Evolutionary conservation across 2,113 vertebrate species (phyloP), one percentile per base, ranked within the genome.

Genomic region (Sarotherodon lohbergeri): DNA sequence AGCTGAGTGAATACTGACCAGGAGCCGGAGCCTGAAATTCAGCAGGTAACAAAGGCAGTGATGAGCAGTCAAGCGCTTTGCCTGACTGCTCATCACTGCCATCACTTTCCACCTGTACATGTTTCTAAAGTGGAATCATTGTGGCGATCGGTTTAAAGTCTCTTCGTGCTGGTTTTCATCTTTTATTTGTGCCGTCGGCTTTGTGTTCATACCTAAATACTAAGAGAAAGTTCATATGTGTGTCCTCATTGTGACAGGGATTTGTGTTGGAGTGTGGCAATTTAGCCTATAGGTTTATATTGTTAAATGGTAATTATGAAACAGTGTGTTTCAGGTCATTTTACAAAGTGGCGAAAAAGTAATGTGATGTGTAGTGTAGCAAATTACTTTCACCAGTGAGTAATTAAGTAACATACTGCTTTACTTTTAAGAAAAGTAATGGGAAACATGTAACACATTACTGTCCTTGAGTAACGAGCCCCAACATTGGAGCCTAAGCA

Each of bases 391-490:
- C n/a, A 24, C n/a, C 19, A 24, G 66, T 0, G 1, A 27, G 12
- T 16, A 43, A 71, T 27, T 27, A 16, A 71, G 36, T 24, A 71
- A 71, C 39, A 43, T 24, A 43, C 39, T 24, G 66, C n/a, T 16
- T 24, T 36, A 63, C 29, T 19, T 34, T 63, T 34, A 63, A 2
- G 59, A 63, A 71, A 71, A 71, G 4, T 71, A 71, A 71, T 24
- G 12, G n/a, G 66, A 43, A 43, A 71, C 7, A 22, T 41, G 36
- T 41, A 71, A 71, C 39, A 43, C 22, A 46, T 24, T 73, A 46
- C 39, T 73, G 41, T 46, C 41, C 22, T 71, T 71, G 39, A 10
- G 66, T 41, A 41, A 0, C 0, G 2, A 0, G 17, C 13, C 39
- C 22, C 66, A 43, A 73, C n/a, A 46, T 9, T 10, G 66, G 43